Conservation (phyloP, 2,888 invertebrate species). For the Polietes domitor region DNA sequence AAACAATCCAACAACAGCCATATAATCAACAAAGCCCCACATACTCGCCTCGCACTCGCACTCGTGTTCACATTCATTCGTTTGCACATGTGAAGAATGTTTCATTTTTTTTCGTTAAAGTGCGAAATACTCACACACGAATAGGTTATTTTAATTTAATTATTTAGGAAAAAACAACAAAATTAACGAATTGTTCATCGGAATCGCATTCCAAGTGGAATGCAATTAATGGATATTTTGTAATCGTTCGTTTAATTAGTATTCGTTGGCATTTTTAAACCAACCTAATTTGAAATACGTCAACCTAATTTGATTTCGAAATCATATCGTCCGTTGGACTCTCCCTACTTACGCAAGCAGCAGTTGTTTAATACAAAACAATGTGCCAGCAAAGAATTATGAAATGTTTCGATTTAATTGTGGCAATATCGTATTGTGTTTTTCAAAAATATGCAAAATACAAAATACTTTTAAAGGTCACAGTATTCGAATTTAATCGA, state of each 20-base stretch:
- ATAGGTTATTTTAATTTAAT: constrained; percentile 6
- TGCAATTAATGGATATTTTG: too few species aligned
- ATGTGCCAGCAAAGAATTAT: too few species aligned
- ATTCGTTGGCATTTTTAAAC: too few species aligned
- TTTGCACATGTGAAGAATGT: not conserved
- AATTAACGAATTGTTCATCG: not conserved
- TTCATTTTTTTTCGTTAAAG: not conserved
- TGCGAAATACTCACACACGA: not conserved
- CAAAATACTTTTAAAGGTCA: too few species aligned
- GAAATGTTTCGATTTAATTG: too few species aligned
- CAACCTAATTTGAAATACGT: not conserved
- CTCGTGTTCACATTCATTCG: not conserved
- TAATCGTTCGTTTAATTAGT: not conserved
- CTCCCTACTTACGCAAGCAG: not conserved
- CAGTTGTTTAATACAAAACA: not conserved
- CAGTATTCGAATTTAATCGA: too few species aligned
- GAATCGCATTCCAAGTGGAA: not conserved
- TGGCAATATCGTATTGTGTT: too few species aligned
- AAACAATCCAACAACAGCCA: constrained; percentile 77
- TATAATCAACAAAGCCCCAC: constrained; percentile 11
- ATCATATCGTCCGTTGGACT: not conserved
- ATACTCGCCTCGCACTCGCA: not conserved
- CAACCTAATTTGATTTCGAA: constrained; percentile 17
- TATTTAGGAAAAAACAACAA: not conserved
- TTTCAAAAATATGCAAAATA: too few species aligned